Evolutionary conservation across 2,888 invertebrate genomes (phyloP), one percentile per base, ranked within the genome.

Genomic region (Mesoligia furuncula): DNA sequence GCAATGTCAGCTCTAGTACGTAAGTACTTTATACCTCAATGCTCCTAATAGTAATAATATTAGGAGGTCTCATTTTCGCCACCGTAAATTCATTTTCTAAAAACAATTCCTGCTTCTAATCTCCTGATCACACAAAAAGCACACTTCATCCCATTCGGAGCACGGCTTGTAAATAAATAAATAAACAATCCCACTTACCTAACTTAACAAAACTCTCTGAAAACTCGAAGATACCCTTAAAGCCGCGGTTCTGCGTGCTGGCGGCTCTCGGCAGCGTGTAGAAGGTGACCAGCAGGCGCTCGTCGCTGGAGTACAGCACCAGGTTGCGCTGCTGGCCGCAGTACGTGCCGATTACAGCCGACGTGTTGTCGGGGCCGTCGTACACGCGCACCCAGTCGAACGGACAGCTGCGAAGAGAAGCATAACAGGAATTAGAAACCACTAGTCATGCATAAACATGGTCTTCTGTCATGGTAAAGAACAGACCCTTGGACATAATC

Each of bases 211-310:
- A 99, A 97, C 98, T 98, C 97, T 99, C 99, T 91, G 99, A 99
- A 97, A 99, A 99, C 97, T 99, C 99, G 97, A 99, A 99, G 96
- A 99, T 99, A 94, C 99, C 99, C 97, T 99, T 99, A 97, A 99
- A 99, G 94, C 99, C 99, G 95, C 99, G 98, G 97, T 99, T 99
- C 97, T 99, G 99, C 90, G 99, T 98, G 97, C 98, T 99, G 94
- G 98, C 99, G 95, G 98, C 98, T 96, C 99, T 98, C 94, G 98
- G 98, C 92, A 99, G 97, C 90, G 99, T 99, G 95, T 98, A 98
- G 97, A 99, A 99, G 92, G 99, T 98, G 93, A 99, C 98, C 93
- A 98, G 98, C 92, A 99, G 97, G 88, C 98, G 98, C 94, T 99
- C 98, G 96, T 98, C 98, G 94, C 99, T 99, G 93, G 99, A 99